These are phyloP conservation scores for Ophion slaviceki DNA, from an alignment of 2,888 invertebrate species.

Conservation along the genomic window DNA sequence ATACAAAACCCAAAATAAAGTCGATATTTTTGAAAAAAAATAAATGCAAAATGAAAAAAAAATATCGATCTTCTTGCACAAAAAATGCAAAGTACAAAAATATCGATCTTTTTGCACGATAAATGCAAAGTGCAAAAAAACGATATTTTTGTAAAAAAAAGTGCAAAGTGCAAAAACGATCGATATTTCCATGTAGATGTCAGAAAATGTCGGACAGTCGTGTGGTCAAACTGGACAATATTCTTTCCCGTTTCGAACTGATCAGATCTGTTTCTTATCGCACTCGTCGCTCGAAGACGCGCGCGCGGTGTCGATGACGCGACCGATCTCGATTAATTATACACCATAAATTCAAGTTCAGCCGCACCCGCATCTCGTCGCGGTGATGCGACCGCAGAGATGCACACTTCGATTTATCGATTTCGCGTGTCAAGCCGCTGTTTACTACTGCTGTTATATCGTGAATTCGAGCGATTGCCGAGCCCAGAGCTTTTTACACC, in stretches of 20 bases:
- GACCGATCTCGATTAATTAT: constrained; percentile 69
- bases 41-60: too few species aligned
- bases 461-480: not conserved
- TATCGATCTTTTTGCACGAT: not conserved
- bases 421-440: constrained; percentile 55
- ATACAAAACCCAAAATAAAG: too few species aligned
- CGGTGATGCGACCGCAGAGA: constrained; percentile 49
- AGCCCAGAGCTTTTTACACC: constrained; percentile 28
- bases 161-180: too few species aligned
- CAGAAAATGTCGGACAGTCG: not conserved
- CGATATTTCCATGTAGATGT: not conserved
- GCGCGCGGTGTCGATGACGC: not conserved
- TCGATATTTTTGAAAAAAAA: not conserved
- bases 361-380: constrained; percentile 64
- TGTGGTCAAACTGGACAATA: not conserved
- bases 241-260: not conserved
- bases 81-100: too few species aligned
- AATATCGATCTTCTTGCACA: too few species aligned
- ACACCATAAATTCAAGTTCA: constrained; percentile 73
- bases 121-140: not conserved
- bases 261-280: constrained; percentile 6
- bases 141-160: not conserved
- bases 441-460: constrained; percentile 30
- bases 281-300: constrained; percentile 12
- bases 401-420: constrained; percentile 74